Percentiles rank a stretch among this genome's conserved stretches.
Conservation (phyloP, 2,797 vertebrate species). For the Salmo trutta region DNA sequence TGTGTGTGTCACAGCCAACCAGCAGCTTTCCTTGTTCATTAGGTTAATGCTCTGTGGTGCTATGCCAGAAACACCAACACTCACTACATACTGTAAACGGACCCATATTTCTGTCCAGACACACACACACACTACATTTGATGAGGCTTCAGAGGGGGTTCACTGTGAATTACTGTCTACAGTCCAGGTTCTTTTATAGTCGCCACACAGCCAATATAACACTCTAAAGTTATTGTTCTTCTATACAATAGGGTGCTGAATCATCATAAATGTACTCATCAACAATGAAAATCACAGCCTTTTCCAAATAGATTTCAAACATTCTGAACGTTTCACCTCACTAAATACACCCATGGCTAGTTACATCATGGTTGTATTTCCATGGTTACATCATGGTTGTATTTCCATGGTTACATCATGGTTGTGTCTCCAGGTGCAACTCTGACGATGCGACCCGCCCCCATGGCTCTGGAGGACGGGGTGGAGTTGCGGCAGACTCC, state of each 20-base stretch:
- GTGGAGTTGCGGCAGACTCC: conserved; percentile 87
- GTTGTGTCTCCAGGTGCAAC: conserved; percentile 77
- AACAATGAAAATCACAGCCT: not conserved
- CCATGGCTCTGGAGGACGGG: conserved; percentile 81
- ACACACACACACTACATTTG: too few relatives aligned
- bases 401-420: not conserved
- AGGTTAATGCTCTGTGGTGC: not conserved
- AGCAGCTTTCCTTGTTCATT: not conserved
- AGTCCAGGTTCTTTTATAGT: too few relatives aligned
- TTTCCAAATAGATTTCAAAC: not conserved
- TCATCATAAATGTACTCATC: not conserved
- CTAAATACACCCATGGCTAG: not conserved
- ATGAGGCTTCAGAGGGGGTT: too few relatives aligned
- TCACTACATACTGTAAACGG: not conserved
- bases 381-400: not conserved
- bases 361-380: not conserved
- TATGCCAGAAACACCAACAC: not conserved
- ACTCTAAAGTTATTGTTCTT: too few relatives aligned
- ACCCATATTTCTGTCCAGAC: not conserved
- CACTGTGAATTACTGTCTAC: too few relatives aligned
- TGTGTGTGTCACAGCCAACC: not conserved
- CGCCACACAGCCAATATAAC: too few relatives aligned
- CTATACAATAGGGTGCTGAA: not conserved
- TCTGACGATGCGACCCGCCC: conserved; percentile 85
- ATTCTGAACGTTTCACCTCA: not conserved